Evolutionary conservation across 2,888 invertebrate species (phyloP).

Genomic region (Disparrhopalites patrizii): DNA sequence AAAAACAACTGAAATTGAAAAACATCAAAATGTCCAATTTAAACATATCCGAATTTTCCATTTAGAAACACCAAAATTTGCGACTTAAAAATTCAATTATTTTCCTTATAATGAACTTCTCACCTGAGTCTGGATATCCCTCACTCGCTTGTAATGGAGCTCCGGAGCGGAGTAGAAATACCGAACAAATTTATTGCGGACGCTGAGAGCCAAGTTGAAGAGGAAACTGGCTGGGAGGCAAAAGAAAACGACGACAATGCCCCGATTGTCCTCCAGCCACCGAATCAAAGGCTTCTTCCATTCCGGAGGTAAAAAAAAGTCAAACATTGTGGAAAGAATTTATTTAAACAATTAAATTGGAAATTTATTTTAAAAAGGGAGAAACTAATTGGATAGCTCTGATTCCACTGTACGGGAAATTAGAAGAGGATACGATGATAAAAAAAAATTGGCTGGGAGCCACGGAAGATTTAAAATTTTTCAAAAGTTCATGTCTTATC

Average conservation of each 20-base stretch:
- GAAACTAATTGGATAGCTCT: too few species aligned
- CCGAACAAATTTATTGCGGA: conserved; percentile 53
- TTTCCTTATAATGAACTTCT: not conserved
- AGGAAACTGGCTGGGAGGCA: conserved; percentile 65
- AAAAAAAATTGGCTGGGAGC: too few species aligned
- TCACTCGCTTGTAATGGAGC: conserved; percentile 50
- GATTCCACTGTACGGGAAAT: too few species aligned
- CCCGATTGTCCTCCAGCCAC: conserved; percentile 62
- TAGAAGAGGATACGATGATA: too few species aligned
- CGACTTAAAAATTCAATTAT: not conserved
- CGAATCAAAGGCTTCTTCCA: conserved; percentile 49
- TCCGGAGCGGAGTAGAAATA: conserved; percentile 50
- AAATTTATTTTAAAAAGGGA: not conserved
- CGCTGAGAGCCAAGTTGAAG: conserved; percentile 56
- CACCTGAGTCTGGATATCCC: conserved; percentile 48
- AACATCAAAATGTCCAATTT: not conserved
- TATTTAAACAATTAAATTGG: not conserved
- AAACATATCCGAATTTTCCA: too few species aligned
- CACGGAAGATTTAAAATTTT: too few species aligned
- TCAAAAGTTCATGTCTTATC: too few species aligned
- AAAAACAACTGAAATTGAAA: not conserved
- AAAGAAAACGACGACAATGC: conserved; percentile 62
- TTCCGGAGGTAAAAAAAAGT: conserved; percentile 5
- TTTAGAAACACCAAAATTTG: not conserved
- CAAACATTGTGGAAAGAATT: not conserved